Evolutionary conservation across 1,140 invertebrate species (phyloP).

Genomic region (Probaryconus sp.): DNA sequence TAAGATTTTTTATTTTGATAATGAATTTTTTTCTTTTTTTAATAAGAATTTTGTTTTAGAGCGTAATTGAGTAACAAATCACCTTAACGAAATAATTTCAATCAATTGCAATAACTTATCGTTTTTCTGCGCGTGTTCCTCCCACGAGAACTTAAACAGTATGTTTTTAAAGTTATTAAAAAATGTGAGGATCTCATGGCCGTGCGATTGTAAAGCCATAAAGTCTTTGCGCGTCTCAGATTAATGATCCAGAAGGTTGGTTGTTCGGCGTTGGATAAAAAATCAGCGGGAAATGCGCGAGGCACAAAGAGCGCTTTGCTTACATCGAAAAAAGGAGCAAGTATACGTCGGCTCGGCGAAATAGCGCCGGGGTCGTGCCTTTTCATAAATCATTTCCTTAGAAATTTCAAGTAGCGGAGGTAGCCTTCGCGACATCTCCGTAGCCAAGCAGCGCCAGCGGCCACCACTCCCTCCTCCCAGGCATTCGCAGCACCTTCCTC

Average conservation of each 20-base stretch:
- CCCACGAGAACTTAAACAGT: slow-evolving; percentile 9
- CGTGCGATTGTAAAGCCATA: slow-evolving; percentile 47
- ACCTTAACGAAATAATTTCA: no score
- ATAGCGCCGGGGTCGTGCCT: slow-evolving; percentile 44
- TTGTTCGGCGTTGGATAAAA: slow-evolving; percentile 42
- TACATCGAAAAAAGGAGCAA: slow-evolving; percentile 17
- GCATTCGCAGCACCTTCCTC: slow-evolving; percentile 26
- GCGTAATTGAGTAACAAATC: no score
- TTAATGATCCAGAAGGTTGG: slow-evolving; percentile 52
- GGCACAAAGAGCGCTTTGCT: slow-evolving; percentile 33
- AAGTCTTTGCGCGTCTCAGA: slow-evolving; percentile 38
- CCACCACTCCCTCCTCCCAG: slow-evolving; percentile 37
- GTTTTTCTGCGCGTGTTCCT: no score
- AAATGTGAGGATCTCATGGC: slow-evolving; percentile 1
- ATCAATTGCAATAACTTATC: no score
- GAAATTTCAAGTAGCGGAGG: slow-evolving; percentile 63
- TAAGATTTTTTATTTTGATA: no score
- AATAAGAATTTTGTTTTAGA: no score
- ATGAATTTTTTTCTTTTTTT: no score
- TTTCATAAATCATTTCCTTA: slow-evolving; percentile 64
- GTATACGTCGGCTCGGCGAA: slow-evolving; percentile 39
- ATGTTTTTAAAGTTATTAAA: slow-evolving; percentile 7
- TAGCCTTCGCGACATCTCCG: slow-evolving; percentile 45
- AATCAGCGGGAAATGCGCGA: slow-evolving; percentile 39
- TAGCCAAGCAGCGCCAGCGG: slow-evolving; percentile 9